Conservation (phyloP, 2,888 invertebrate genomes). For the Tricholauxania praeusta region DNA sequence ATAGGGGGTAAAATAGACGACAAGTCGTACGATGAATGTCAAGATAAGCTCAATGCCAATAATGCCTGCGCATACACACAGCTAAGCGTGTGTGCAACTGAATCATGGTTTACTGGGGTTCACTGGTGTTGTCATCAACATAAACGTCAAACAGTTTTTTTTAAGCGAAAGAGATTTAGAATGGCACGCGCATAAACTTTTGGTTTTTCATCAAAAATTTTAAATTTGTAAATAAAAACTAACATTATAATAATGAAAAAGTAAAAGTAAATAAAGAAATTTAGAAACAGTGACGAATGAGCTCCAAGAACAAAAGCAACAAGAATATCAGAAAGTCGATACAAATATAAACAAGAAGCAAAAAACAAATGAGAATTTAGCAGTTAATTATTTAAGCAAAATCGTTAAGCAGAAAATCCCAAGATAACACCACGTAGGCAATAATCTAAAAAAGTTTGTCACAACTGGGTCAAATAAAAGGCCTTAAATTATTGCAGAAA, state of each 20-base stretch:
- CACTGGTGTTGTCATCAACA: slow-evolving; percentile 27
- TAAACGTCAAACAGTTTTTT: slow-evolving; percentile 17
- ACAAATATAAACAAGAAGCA: not conserved
- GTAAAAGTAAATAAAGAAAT: not conserved
- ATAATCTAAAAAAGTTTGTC: not conserved
- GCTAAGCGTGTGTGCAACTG: no score
- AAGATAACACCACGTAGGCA: slow-evolving; percentile 65
- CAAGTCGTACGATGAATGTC: no score
- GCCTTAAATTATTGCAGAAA: no score
- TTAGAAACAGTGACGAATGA: not conserved
- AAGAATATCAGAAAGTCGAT: no score
- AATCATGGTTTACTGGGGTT: not conserved
- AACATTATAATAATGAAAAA: not conserved
- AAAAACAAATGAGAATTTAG: not conserved
- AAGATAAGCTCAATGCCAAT: no score
- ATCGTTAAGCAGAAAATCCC: slow-evolving; percentile 31
- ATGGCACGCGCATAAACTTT: slow-evolving; percentile 3
- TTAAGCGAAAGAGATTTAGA: slow-evolving; percentile 7
- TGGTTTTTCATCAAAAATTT: slow-evolving; percentile 1
- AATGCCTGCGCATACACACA: no score
- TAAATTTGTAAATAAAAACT: slow-evolving; percentile 16
- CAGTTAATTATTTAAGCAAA: slow-evolving; percentile 26
- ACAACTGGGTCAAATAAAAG: not conserved
- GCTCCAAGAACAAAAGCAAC: no score
- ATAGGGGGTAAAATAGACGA: no score